Conservation (phyloP, 2,888 invertebrate genomes). For the Philaethria dido region DNA sequence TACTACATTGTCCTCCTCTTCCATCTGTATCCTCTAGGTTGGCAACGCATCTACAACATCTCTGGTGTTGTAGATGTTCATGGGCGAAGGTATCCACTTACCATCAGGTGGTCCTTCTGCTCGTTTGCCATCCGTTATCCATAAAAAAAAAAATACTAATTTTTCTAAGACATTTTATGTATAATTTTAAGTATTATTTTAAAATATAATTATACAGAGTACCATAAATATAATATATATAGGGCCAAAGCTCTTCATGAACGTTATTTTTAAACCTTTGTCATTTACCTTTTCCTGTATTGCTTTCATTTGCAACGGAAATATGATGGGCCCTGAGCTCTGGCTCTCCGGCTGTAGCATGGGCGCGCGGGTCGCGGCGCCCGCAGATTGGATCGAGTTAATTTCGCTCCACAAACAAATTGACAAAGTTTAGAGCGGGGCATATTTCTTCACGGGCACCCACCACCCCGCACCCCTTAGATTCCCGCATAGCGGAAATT, state of each 20-base stretch:
- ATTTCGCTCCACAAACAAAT: conserved; percentile 84
- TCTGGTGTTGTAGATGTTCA: no score
- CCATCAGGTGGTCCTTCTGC: no score
- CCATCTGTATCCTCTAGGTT: no score
- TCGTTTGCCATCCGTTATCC: no score
- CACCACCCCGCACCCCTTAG: conserved; percentile 62
- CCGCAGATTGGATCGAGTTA: conserved; percentile 84
- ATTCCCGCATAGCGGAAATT: conserved; percentile 81
- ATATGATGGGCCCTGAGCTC: conserved; percentile 61
- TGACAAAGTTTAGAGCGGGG: conserved; percentile 84
- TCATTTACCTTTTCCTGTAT: conserved; percentile 57
- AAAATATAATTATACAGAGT: not conserved
- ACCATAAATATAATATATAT: not conserved
- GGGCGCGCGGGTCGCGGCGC: conserved; percentile 71
- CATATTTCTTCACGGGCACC: conserved; percentile 78
- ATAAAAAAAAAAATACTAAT: no score
- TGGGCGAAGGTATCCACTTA: no score
- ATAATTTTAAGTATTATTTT: not conserved
- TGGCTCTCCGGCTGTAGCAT: conserved; percentile 50
- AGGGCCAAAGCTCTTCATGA: not conserved
- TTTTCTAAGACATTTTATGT: no score
- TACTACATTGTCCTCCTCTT: no score
- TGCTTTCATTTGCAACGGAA: conserved; percentile 59
- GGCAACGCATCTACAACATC: no score
- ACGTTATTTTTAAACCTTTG: not conserved